Evolutionary conservation across 1,140 invertebrate genomes (phyloP).

Genomic region (Drosophila orosa): DNA sequence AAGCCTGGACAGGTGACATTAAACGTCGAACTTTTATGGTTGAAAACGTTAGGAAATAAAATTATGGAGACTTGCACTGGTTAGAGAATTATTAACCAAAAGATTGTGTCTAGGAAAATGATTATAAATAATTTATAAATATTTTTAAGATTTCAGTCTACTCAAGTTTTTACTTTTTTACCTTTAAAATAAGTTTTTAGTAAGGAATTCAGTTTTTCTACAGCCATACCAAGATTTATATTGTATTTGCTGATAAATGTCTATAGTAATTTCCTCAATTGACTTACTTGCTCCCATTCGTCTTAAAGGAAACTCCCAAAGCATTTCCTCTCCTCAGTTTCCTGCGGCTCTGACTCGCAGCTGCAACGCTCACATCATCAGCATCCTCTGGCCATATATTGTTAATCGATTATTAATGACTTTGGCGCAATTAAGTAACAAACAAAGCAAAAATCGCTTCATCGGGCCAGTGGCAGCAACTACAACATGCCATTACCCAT

Average conservation of each 20-base stretch:
- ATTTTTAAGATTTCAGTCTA: too few species aligned
- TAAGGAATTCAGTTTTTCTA: not conserved
- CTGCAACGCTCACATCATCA: not conserved
- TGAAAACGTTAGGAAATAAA: not conserved
- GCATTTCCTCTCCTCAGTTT: constrained; percentile 24
- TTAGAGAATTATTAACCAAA: constrained; percentile 1
- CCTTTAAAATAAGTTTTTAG: too few species aligned
- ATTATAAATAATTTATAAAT: not conserved
- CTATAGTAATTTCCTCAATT: not conserved
- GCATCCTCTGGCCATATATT: constrained; percentile 44
- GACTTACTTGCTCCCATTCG: constrained; percentile 1
- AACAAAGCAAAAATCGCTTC: constrained; percentile 66
- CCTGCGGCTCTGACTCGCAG: constrained; percentile 2
- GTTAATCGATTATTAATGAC: constrained; percentile 82
- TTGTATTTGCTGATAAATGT: constrained; percentile 12
- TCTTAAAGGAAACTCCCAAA: constrained; percentile 23
- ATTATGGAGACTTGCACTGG: not conserved
- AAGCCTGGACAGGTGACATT: constrained; percentile 37
- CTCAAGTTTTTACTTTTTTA: too few species aligned
- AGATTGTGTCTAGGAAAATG: not conserved
- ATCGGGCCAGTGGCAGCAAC: constrained; percentile 39
- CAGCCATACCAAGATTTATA: constrained; percentile 15
- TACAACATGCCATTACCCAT: constrained; percentile 59
- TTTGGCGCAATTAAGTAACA: constrained; percentile 78
- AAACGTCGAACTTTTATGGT: constrained; percentile 13